Evolutionary conservation across 2,888 invertebrate species (phyloP), one percentile per base, ranked within the genome.

Genomic region (Leptinotarsa haldemani): DNA sequence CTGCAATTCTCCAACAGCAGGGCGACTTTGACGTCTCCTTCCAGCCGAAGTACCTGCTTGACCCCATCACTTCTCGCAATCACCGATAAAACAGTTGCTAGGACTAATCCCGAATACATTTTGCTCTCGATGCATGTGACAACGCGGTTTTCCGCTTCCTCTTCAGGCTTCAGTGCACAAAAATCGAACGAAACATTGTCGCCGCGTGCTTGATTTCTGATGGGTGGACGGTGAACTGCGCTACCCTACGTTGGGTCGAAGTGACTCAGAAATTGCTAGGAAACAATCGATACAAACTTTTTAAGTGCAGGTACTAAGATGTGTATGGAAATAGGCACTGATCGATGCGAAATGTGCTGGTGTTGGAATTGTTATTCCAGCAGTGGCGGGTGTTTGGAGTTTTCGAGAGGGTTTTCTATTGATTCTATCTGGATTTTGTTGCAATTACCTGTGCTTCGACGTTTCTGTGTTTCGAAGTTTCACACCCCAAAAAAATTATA

Each of bases 251-350:
- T 65, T 64, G 63, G 9, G 25, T 53, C 65, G 56, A 69, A 71
- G 78, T 81, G 81, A 80, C 75, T 83, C 82, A 81, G 80, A 80
- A 80, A 82, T 83, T 81, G 83, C 83, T 80, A 82, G 82, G 84
- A 78, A 83, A 83, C 84, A 83, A 83, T 83, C 84, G 76, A 84
- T 84, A 84, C 83, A 84, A 83, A 84, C 83, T 82, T 78, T 79
- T 76, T 71, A 66, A 71, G 58, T 71, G 69, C 69, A 71, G 67
- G 73, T 71, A 74, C 73, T 74, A 74, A 77, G 75, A 74, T 73
- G 71, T 74, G 70, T 74, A 75, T 75, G 74, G 68, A 75, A 74
- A 75, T 73, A 73, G 74, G 70, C 58, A 46, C 61, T 69, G 76
- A 78, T 78, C 78, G 78, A 78, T 78, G 68, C 50, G 65, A 53